These are phyloP conservation scores for Lacerta agilis DNA, from an alignment of 2,797 vertebrate genomes.

Conservation along the genomic window DNA sequence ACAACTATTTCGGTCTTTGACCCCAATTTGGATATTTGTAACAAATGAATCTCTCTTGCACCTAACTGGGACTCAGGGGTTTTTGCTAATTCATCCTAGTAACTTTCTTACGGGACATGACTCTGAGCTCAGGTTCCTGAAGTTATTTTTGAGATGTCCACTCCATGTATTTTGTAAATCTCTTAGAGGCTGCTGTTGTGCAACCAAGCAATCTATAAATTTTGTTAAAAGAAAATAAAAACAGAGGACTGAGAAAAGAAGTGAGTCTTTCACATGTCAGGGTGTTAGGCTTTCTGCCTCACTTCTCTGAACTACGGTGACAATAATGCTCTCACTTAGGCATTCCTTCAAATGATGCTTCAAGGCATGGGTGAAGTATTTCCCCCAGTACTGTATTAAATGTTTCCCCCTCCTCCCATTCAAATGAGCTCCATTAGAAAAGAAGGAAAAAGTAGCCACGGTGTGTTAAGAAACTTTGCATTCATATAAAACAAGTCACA, in stretches of 20 bases:
- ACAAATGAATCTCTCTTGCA: too few species aligned
- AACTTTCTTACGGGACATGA: too few species aligned
- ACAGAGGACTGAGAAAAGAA: not conserved
- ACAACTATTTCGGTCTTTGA: too few species aligned
- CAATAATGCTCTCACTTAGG: not conserved
- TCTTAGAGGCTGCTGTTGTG: too few species aligned
- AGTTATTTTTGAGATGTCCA: not conserved
- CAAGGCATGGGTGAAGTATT: not conserved
- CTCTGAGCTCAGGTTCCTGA: too few species aligned
- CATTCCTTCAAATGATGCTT: not conserved
- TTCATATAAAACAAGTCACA: slow-evolving; percentile 24
- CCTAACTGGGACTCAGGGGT: too few species aligned
- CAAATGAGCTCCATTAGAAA: not conserved
- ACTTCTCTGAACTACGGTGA: not conserved
- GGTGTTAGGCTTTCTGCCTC: not conserved
- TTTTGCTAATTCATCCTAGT: too few species aligned
- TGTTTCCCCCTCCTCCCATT: not conserved
- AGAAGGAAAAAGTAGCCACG: not conserved
- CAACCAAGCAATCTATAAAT: too few species aligned
- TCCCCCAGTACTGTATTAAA: not conserved
- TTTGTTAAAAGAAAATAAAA: too few species aligned
- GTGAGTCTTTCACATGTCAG: not conserved
- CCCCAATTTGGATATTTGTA: too few species aligned
- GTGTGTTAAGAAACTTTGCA: slow-evolving; percentile 16
- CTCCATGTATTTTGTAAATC: not conserved